phyloP scores from a whole-genome alignment of 2,888 invertebrate species.

The Aethes cnicana region DNA sequence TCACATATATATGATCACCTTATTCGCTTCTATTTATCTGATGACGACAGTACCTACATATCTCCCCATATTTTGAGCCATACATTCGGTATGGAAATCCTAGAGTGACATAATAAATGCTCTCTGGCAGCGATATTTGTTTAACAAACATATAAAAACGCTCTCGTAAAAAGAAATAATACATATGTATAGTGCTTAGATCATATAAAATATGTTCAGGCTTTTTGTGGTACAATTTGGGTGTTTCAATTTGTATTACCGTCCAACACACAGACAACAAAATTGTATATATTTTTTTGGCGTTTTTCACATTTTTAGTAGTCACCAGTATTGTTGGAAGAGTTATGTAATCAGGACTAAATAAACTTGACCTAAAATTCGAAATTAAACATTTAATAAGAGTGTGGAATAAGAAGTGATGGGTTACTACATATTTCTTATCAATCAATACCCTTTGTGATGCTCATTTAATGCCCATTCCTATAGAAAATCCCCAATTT shows the following conservation, averaged over 20 bases:
- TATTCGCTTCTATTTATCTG: too few relatives aligned
- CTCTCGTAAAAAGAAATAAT: slow-evolving; percentile 38
- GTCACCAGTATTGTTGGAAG: not conserved
- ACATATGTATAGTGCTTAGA: slow-evolving; percentile 34
- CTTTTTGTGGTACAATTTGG: slow-evolving; percentile 14
- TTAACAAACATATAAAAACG: slow-evolving; percentile 43
- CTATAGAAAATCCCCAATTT: not conserved
- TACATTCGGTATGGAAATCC: slow-evolving; percentile 29
- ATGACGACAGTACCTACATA: too few relatives aligned
- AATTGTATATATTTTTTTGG: not conserved
- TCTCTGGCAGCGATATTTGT: slow-evolving; percentile 49
- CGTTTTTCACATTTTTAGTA: not conserved
- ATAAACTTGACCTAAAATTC: not conserved
- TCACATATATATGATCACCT: too few relatives aligned
- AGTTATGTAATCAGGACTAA: not conserved
- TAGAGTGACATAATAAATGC: slow-evolving; percentile 51
- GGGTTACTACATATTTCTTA: too few relatives aligned
- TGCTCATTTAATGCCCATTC: not conserved
- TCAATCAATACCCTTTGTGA: not conserved
- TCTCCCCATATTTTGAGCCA: too few relatives aligned
- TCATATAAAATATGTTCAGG: slow-evolving; percentile 18
- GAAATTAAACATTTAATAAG: too few relatives aligned
- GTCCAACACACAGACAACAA: slow-evolving; percentile 1
- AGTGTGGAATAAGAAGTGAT: too few relatives aligned
- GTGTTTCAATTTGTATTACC: not conserved